Base-by-base conservation (phyloP, 2,888 invertebrate species). In the Hoplodrina blanda region DNA sequence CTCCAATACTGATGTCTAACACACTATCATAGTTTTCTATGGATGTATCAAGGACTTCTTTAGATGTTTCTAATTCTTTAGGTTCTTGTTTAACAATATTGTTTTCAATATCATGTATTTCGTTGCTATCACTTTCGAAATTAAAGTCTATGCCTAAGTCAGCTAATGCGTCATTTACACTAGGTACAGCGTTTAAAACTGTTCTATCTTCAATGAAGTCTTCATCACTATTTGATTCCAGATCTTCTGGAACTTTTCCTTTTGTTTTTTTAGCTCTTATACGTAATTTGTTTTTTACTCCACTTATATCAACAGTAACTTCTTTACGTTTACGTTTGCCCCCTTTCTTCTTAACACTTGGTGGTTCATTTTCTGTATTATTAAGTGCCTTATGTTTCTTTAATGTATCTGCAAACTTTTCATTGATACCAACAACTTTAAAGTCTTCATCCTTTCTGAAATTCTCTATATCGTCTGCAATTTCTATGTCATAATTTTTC, bases 131-230 rank as follows among this genome's bases (percentile, higher is more conserved):
- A 60, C 70, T 70, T 61, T 80, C 81, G 82, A 88, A 88, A 68
- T 87, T 89, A 25, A 95, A 91, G 84, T 94, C 89, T 49, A 95
- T 91, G 55, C 90, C 91, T 73, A 95, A 87, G 75, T 93, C 91
- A 50, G 89, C 86, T 73, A 93, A 95, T 30, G 90, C 89, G 85
- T 96, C 95, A 88, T 96, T 94, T 0, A 96, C 96, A 89, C 96
- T 96, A 0, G 96, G 96, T 6, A 96, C 90, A 76, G 89, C 92
- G 77, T 96, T 92, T 50, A 96, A 84, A 37, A 91, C 74, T 55
- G 77, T 83, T 20, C 60, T 81, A 49, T 86, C 85, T 73, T 88
- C 87, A 76, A 78, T 68, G 55, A 76, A 67, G 57, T 90, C 89
- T 76, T 87, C 88, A 69, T 86, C 83, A 76, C 77, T 85, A 15